Percentiles rank a stretch among this genome's conserved stretches.
phyloP scores from a whole-genome alignment of 2,888 invertebrate genomes.

The Nomada ruficornis region DNA sequence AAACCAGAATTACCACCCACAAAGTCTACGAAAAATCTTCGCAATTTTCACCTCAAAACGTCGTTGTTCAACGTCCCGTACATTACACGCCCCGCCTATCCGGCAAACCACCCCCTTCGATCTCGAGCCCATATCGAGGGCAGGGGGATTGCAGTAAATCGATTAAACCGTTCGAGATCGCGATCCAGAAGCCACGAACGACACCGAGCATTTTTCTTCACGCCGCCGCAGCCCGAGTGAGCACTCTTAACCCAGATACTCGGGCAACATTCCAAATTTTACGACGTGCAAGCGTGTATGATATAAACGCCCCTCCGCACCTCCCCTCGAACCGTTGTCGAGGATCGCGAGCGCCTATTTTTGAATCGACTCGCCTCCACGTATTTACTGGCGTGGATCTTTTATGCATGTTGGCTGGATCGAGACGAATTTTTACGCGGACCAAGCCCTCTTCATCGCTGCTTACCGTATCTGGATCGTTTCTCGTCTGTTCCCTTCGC shows the following conservation, averaged over 20 bases:
- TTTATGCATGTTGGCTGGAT: slow-evolving; percentile 52
- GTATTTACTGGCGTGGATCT: slow-evolving; percentile 54
- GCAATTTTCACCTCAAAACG: neutral
- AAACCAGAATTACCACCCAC: neutral
- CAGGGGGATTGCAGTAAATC: slow-evolving; percentile 46
- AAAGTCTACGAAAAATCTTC: neutral
- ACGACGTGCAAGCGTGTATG: slow-evolving; percentile 59
- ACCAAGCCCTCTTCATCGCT: neutral
- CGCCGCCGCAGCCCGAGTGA: slow-evolving; percentile 33
- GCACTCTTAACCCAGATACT: slow-evolving; percentile 68
- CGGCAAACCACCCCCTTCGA: neutral
- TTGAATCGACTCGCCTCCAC: slow-evolving; percentile 41
- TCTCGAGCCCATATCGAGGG: neutral
- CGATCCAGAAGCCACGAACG: slow-evolving; percentile 41
- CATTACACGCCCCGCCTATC: neutral
- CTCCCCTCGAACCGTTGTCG: neutral
- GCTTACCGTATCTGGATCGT: neutral
- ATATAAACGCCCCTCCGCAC: slow-evolving; percentile 37
- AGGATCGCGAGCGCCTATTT: slow-evolving; percentile 5
- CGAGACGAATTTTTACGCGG: slow-evolving; percentile 43
- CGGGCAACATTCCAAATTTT: slow-evolving; percentile 71
- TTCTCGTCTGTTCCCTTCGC: neutral
- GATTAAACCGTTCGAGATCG: slow-evolving; percentile 51
- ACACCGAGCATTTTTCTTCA: slow-evolving; percentile 57
- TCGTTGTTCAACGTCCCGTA: neutral